Base-by-base conservation (phyloP, 2,888 invertebrate species). In the Falcaria lacertinaria region DNA sequence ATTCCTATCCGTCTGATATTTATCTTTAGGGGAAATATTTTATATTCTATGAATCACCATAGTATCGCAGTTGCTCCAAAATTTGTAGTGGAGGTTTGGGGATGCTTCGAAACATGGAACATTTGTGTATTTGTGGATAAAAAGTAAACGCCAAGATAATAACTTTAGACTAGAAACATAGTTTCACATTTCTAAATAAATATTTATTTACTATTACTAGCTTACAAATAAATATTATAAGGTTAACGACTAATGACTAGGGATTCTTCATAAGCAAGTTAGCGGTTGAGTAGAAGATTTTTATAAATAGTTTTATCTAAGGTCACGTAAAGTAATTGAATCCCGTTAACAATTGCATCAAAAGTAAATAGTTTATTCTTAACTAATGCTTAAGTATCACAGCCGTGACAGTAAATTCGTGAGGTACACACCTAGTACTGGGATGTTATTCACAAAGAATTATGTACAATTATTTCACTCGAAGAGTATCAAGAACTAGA, bases 401-500 rank as follows among this genome's bases (percentile, higher is more conserved):
- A 59, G 62, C 59, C 62, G 8, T 22, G 25, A 42, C 44, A 11
- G 37, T 43, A 45, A 49, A 46, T 42, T 41, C 42, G 39, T 48
- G 44, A 61, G 53, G 53, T 61, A 49, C 59, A 45, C 43, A 37
- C 35, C 15, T 41, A 28, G 28, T 7, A 28, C 2, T 11, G 28
- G 7, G 8, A 11, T 28, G 25, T 25, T 8, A 25, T 25, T 8
- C 33, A 37, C 43, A 41, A 22, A 42, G 39, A 8, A 51, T 40
- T 16, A 11, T 25, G 42, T 41, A 42, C 44, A 40, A 34, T 39
- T 15, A 1, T 15, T 13, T 22, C 45, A 50, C 47, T 45, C 45
- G 33, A 48, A 60, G 60, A 50, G 57, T 50, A 60, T 36, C 40
- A 33, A 48, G 44, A 51, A n/a, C n/a, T n/a, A n/a, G n/a, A n/a